Percentiles rank a stretch among this genome's conserved stretches.
These are phyloP conservation scores for Camptogramma bilineatum DNA, from an alignment of 2,888 invertebrate species.

Conservation along the genomic window DNA sequence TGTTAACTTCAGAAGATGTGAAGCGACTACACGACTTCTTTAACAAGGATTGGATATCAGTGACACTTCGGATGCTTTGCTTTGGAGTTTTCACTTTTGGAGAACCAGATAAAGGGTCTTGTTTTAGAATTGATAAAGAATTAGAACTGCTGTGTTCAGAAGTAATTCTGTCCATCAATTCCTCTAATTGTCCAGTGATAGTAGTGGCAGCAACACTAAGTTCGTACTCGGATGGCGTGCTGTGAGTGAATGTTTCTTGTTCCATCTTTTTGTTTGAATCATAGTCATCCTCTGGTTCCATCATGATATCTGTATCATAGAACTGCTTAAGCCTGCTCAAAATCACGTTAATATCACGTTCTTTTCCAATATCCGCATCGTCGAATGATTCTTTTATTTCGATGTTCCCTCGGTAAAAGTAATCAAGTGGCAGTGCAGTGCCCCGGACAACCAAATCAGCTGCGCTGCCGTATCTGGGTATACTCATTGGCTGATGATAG, in stretches of 20 bases:
- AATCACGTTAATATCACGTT: constrained; percentile 54
- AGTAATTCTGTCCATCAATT: constrained; percentile 54
- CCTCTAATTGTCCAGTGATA: constrained; percentile 56
- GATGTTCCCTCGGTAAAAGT: constrained; percentile 69
- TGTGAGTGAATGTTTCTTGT: constrained; percentile 44
- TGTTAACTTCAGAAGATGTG: constrained; percentile 32
- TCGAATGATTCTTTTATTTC: constrained; percentile 55
- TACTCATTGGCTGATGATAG: constrained; percentile 72
- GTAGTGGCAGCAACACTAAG: constrained; percentile 50
- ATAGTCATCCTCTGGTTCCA: constrained; percentile 54
- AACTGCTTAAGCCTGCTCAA: constrained; percentile 58
- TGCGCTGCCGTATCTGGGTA: constrained; percentile 58
- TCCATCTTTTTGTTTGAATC: constrained; percentile 30
- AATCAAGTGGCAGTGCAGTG: constrained; percentile 59
- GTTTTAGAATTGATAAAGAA: constrained; percentile 34
- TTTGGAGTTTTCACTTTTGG: constrained; percentile 23
- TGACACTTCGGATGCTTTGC: constrained; percentile 47
- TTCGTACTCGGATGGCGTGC: constrained; percentile 54
- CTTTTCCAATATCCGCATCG: constrained; percentile 54
- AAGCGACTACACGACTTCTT: constrained; percentile 44
- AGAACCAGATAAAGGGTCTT: constrained; percentile 21
- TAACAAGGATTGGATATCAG: constrained; percentile 48
- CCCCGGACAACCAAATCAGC: constrained; percentile 66
- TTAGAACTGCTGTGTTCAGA: constrained; percentile 41
- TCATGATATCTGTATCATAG: constrained; percentile 59